Evolutionary conservation across 2,888 invertebrate genomes (phyloP), one percentile per base, ranked within the genome.

Genomic region (Monopis laevigella): DNA sequence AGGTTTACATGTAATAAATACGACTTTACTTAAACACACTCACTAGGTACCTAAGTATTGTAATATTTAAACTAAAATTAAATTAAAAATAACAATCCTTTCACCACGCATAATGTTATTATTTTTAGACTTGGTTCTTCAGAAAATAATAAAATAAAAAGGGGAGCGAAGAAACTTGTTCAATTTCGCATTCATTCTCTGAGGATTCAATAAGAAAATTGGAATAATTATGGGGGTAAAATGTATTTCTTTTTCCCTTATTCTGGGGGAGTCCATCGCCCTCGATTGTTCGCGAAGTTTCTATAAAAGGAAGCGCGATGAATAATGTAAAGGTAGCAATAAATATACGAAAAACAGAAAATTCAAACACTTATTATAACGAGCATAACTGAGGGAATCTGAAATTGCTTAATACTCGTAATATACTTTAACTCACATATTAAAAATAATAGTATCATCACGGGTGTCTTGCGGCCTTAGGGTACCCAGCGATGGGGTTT

Each of bases 151-250:
- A 32, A 17, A 32, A 36, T 6, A 36, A 36, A 19, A 21, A 29
- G 12, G 11, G 11, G 21, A 36, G 13, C n/a, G 18, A 36, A 36
- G 13, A 19, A 35, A 36, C 36, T 36, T 36, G n/a, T 19, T 36
- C 36, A 21, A 36, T 36, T 36, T 36, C 36, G 11, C 36, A 36
- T 36, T 36, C 21, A 36, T 36, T 21, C 36, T 36, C 21, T 8
- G 36, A 7, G 21, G 18, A 36, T 36, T 36, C 36, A 36, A 36
- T 36, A 36, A 21, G 36, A 36, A 36, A 36, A 36, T 36, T 36
- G 36, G 36, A 36, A 36, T 36, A 36, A 36, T 36, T 36, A 36
- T 36, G 36, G 36, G 21, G 19, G 24, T 24, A 8, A 24, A 8
- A 8, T 24, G 24, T 24, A 17, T 32, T 32, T 17, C n/a, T 16